Evolutionary conservation across 2,888 invertebrate genomes (phyloP), one percentile per base, ranked within the genome.

Genomic region (Cyrtodaria siliqua): DNA sequence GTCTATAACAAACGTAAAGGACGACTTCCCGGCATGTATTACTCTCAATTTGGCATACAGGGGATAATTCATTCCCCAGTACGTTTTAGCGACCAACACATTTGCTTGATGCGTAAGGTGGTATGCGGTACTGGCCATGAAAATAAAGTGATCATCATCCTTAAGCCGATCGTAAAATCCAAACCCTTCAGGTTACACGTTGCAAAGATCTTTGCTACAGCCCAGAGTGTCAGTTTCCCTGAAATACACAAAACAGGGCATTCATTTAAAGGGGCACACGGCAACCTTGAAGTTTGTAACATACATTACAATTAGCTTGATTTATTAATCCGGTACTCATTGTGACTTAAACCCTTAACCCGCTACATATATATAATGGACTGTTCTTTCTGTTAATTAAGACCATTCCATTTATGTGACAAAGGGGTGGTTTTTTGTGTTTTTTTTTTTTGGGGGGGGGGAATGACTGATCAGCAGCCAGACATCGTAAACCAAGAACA

Each of bases 191-290:
- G 14, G 24, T 24, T 78, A 47, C 18, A 70, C 74, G 0, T 61
- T 44, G 44, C 75, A 71, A 78, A 81, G 3, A 78, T 20, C 62
- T 75, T 78, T 40, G 78, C 68, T 29, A 78, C 52, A 9, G 81
- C 70, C 81, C 78, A 78, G 8, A 81, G 57, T 3, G 75, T 78
- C 68, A 77, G 44, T 60, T 81, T 78, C 24, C 78, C 81, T 81
- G 77, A 57, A 81, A 78, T 33, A 12, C 12, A 33, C 6, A 33
- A 33, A 33, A 33, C 33, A 33, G 33, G 6, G 33, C 6, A 33
- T 33, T 33, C n/a, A n/a, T n/a, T n/a, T n/a, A n/a, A n/a, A n/a
- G n/a, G n/a, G n/a, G n/a, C n/a, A n/a, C n/a, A n/a, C n/a, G n/a
- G n/a, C n/a, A n/a, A n/a, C n/a, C n/a, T n/a, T n/a, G n/a, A 12